A percentile compares a stretch with the other conserved stretches of the same genome.
These are phyloP conservation scores for Hypolimnas misippus DNA, from an alignment of 2,888 invertebrate species.

Conservation along the genomic window DNA sequence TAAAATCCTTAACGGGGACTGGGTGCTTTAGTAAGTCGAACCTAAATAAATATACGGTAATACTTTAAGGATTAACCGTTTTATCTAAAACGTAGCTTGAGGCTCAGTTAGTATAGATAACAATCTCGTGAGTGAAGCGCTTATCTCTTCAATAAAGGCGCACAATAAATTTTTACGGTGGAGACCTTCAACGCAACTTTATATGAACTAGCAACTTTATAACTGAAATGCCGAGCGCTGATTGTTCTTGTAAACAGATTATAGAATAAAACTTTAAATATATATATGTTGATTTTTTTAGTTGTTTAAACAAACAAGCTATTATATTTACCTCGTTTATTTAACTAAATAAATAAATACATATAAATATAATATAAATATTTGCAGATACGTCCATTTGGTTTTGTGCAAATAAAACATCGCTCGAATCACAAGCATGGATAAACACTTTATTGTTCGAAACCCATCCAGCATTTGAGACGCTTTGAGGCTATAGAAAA, in stretches of 20 bases:
- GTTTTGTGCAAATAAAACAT: too few relatives aligned
- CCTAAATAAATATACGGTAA: constrained; percentile 12
- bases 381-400: too few relatives aligned
- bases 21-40: neutral
- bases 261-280: too few relatives aligned
- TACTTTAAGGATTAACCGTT: constrained; percentile 24
- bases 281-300: too few relatives aligned
- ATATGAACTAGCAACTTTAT: constrained; percentile 6
- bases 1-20: neutral
- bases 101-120: constrained; percentile 27
- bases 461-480: too few relatives aligned
- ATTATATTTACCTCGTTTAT: too few relatives aligned
- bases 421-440: too few relatives aligned
- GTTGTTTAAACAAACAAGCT: too few relatives aligned
- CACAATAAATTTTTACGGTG: constrained; percentile 25
- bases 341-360: too few relatives aligned
- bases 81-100: constrained; percentile 21
- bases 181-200: constrained; percentile 18
- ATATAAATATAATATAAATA: too few relatives aligned
- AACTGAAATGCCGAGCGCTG: neutral
- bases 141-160: constrained; percentile 28
- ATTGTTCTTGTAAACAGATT: neutral
- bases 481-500: too few relatives aligned
- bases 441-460: too few relatives aligned
- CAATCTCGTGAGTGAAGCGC: constrained; percentile 31